A percentile compares a stretch with the other conserved stretches of the same genome.
Conservation (phyloP, 2,113 vertebrate genomes). For the Brachyhypopomus occidentalis region DNA sequence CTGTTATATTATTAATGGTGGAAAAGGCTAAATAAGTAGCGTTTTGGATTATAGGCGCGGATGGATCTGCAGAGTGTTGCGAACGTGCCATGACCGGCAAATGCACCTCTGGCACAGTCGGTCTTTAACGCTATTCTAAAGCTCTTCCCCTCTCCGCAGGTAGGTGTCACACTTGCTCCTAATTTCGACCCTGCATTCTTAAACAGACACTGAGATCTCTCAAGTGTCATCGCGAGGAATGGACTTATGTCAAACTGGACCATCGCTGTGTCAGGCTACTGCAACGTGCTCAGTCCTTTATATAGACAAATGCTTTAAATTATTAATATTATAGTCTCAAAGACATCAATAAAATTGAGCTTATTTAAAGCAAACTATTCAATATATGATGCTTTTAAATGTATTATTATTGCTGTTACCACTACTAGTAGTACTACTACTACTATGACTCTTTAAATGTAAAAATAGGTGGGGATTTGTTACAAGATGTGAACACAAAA, state of each 20-base stretch:
- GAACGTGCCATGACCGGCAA: slow-evolving; percentile 50
- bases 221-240: slow-evolving; percentile 59
- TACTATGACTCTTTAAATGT: neutral
- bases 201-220: slow-evolving; percentile 66
- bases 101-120: slow-evolving; percentile 46
- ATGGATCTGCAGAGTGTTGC: slow-evolving; percentile 53
- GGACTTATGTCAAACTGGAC: slow-evolving; percentile 10
- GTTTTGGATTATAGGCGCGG: slow-evolving; percentile 67
- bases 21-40: slow-evolving; percentile 62
- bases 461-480: neutral
- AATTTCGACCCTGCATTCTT: slow-evolving; percentile 68
- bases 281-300: slow-evolving; percentile 2
- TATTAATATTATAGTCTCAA: neutral
- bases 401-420: neutral
- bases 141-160: slow-evolving; percentile 89
- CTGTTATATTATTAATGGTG: slow-evolving; percentile 72
- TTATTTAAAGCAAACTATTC: too few species aligned
- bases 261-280: neutral
- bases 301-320: neutral
- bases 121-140: slow-evolving; percentile 56
- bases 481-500: neutral
- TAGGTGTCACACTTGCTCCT: slow-evolving; percentile 99
- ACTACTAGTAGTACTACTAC: neutral
- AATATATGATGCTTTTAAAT: neutral
- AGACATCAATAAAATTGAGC: slow-evolving; percentile 12